phyloP scores from a whole-genome alignment of 2,888 invertebrate genomes.

The Leptothorax acervorum region DNA sequence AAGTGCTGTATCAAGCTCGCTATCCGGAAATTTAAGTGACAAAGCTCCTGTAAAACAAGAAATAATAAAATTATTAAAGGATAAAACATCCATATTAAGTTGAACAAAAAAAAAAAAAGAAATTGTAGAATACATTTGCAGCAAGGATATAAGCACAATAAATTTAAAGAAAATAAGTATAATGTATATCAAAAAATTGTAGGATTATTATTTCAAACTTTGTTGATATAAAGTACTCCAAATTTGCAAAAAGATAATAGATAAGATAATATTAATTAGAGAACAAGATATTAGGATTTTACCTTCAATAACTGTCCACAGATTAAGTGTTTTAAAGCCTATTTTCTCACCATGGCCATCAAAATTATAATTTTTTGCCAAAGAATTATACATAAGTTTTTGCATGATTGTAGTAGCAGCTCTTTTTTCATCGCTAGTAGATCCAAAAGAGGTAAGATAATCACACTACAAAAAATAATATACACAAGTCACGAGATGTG shows the following conservation, averaged over 20 bases:
- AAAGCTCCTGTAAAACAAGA: background rate
- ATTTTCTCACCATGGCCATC: slow-evolving; percentile 15
- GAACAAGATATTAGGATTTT: background rate
- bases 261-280: background rate
- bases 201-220: background rate
- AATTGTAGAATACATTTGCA: background rate
- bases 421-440: background rate
- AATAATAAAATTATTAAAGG: background rate
- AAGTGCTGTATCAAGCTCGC: background rate
- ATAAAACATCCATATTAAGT: background rate
- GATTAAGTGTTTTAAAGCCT: background rate
- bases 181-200: background rate
- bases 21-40: background rate
- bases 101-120: background rate
- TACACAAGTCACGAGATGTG: background rate
- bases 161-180: background rate
- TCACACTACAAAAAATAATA: slow-evolving; percentile 2
- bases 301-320: slow-evolving; percentile 13
- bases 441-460: slow-evolving; percentile 3
- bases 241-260: background rate
- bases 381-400: background rate
- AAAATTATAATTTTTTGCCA: slow-evolving; percentile 5
- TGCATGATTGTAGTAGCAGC: background rate
- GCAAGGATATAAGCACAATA: background rate
- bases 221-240: background rate